Base-by-base conservation (phyloP, 2,113 vertebrate genomes). In the Tonatia bakeri region DNA sequence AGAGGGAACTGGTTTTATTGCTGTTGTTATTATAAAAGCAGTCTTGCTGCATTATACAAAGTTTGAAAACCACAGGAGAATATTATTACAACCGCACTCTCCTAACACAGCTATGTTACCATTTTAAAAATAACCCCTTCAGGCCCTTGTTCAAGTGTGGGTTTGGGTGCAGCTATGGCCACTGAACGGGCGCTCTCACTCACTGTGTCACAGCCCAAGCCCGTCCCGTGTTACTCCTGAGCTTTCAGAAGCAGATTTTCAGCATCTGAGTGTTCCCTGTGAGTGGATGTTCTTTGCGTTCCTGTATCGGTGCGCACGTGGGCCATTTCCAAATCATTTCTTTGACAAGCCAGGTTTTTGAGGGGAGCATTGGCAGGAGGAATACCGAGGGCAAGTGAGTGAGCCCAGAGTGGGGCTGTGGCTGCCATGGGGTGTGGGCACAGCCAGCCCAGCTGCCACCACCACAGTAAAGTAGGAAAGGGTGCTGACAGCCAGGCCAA, bases 301-400 rank as follows among this genome's bases (percentile, higher is more conserved):
- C 33, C 52, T 54, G 0, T 10, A 28, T 40, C 0, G n/a, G 7
- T n/a, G 16, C 61, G 52, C 40, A 59, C 16, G 5, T 26, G 82
- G 75, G 59, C 15, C 54, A 40, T 79, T 83, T 85, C 76, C 81
- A 80, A 26, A 22, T 45, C 65, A 7, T 76, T 84, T 91, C 94
- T 90, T 92, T 90, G 73, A 73, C 81, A 61, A 87, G 65, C 33
- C 12, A 0, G 19, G 56, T 36, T 83, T 95, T 43, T 59, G 13
- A 95, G 50, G 13, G 65, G 33, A 40, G 0, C 52, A 4, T 24
- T 82, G 40, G 43, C 75, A 38, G 45, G 69, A 92, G 52, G 59
- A 9, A n/a, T 36, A 36, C 40, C 0, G 16, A 73, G 15, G 20
- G 22, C 2, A 61, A 70, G 54, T 28, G 20, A 69, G 3, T 31